Evolutionary conservation across 2,888 invertebrate species (phyloP).

Genomic region (Capitulum mitella): DNA sequence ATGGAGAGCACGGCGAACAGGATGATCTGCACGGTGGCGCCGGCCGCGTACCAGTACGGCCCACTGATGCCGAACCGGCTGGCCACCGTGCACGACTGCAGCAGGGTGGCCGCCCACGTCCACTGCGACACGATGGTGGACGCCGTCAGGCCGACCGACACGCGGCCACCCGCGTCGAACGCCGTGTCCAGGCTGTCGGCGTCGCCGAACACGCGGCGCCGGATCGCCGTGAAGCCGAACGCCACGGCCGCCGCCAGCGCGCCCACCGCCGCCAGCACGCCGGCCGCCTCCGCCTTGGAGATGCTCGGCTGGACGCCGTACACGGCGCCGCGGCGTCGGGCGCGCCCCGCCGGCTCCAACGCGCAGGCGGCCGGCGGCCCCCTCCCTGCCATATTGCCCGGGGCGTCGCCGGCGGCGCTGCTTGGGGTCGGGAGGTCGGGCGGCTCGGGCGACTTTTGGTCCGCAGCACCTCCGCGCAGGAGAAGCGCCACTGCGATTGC

Average conservation of each 20-base stretch:
- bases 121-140: constrained; percentile 43
- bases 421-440: no score
- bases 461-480: no score
- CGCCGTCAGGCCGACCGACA: constrained; percentile 43
- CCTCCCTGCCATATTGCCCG: no score
- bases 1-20: constrained; percentile 42
- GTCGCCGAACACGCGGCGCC: constrained; percentile 25
- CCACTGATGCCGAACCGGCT: constrained; percentile 35
- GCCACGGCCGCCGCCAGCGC: background rate
- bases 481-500: no score
- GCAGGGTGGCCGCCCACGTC: background rate
- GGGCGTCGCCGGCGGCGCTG: no score
- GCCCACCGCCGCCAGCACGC: constrained; percentile 41
- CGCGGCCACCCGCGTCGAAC: constrained; percentile 45
- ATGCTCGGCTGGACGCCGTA: no score
- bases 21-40: constrained; percentile 38
- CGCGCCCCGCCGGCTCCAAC: no score
- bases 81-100: constrained; percentile 39
- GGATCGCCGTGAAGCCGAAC: background rate
- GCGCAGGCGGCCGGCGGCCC: no score
- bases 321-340: no score
- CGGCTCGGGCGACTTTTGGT: no score
- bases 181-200: constrained; percentile 41
- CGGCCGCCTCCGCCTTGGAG: constrained; percentile 38
- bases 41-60: no score